Evolutionary conservation across 2,888 invertebrate species (phyloP).

Genomic region (Magallana nippona): DNA sequence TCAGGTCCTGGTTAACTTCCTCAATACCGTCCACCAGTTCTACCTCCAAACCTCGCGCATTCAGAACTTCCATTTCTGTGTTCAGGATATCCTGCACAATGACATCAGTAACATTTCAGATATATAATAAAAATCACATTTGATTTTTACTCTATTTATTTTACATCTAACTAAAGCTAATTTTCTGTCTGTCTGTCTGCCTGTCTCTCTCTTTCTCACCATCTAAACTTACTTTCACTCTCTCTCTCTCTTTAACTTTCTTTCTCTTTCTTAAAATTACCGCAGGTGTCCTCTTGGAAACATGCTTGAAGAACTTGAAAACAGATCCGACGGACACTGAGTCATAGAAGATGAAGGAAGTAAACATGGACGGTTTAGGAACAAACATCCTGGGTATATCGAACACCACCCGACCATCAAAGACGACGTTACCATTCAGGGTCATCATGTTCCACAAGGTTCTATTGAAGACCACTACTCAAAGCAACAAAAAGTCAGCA

Average conservation of each 20-base stretch:
- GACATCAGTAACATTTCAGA: background rate
- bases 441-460: conserved; percentile 15
- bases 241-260: background rate
- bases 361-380: background rate
- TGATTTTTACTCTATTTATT: background rate
- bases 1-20: background rate
- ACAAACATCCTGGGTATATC: conserved; percentile 6
- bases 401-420: background rate
- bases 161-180: no score
- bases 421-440: conserved; percentile 16
- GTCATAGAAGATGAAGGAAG: background rate
- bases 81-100: background rate
- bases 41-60: background rate
- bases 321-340: background rate
- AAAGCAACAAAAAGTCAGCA: background rate
- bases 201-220: background rate
- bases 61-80: background rate
- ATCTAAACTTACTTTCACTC: background rate
- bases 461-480: conserved; percentile 1
- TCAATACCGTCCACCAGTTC: background rate
- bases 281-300: background rate
- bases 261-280: background rate
- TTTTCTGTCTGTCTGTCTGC: background rate
- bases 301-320: conserved; percentile 1
- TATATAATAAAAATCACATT: no score